Base-by-base conservation (phyloP, 2,888 invertebrate genomes). In the Nymphalis polychloros region DNA sequence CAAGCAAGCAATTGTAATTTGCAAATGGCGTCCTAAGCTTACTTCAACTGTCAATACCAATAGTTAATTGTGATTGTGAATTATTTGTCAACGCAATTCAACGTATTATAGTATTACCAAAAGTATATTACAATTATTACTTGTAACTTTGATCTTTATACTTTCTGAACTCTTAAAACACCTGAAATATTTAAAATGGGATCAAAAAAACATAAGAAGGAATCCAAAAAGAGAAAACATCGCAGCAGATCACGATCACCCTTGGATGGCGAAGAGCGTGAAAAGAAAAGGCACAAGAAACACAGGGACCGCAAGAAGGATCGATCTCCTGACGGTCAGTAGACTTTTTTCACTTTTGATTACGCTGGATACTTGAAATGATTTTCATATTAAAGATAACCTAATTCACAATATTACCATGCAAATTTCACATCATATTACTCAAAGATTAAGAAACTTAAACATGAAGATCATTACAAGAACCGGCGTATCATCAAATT, bases 181-280 rank as follows among this genome's bases (percentile, higher is more conserved):
- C 0, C 17, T 8, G 10, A 35, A 35, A 35, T 57, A 57, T 19
- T n/a, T 8, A 66, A 61, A 76, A 95, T 95, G 95, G 95, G 95
- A 77, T 95, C 96, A 27, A 95, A 95, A 84, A 95, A 95, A 81
- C 95, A 95, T 78, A 95, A 95, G 82, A 94, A 94, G 79, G 95
- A 95, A 50, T 90, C 93, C 4, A 94, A 95, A 82, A 96, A 96
- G 88, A 94, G 94, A 83, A 95, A 95, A 81, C 95, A 95, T 69
- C 85, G 87, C 79, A 91, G 91, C 84, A 92, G 94, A 59, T 94
- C 94, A 27, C 92, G 94, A 46, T 94, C 94, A 52, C 92, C 93
- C 1, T 81, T 93, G 64, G 92, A 92, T 19, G 90, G 90, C 65
- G 94, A 94, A 73, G 94, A 94, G 73, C 93, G 93, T 73, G 93